These are phyloP conservation scores for human (Homo sapiens) DNA, from an alignment of 2,113 vertebrate species.

Conservation along the genomic window GRCh38 chr12:97318001-97318500, in stretches of 20 bases:
- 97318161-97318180: background rate
- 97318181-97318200: background rate
- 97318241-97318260: background rate
- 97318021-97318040: background rate
- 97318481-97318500: background rate
- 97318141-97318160: background rate
- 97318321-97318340: slow-evolving; percentile 43
- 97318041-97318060: background rate
- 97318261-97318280: background rate
- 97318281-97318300: background rate
- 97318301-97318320: background rate
- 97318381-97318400: slow-evolving; percentile 35
- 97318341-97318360: slow-evolving; percentile 46
- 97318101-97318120: background rate
- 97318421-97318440: background rate
- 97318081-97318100: background rate
- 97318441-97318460: background rate
- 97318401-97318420: background rate
- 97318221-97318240: background rate
- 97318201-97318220: background rate
- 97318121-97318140: background rate
- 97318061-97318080: background rate
- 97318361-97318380: slow-evolving; percentile 24
- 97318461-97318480: background rate
- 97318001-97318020: background rate